phyloP scores from a whole-genome alignment of 2,113 vertebrate species.

The Anseranas semipalmata region DNA sequence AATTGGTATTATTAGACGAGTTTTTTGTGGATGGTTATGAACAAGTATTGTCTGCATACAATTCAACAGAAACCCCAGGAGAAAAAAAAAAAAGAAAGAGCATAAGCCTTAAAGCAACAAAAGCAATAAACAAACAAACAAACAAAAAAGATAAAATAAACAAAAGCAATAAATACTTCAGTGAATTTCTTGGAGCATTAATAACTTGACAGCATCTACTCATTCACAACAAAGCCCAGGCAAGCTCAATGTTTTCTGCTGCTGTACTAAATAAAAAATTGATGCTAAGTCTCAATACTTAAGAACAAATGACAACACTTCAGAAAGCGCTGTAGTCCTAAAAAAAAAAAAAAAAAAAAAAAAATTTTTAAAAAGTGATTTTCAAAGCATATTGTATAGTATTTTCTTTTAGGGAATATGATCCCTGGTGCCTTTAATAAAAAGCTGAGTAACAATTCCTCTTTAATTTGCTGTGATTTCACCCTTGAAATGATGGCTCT shows the following conservation, averaged over 20 bases:
- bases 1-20: neutral
- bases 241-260: constrained; percentile 26
- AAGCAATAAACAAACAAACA: too few species aligned
- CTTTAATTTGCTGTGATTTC: constrained; percentile 67
- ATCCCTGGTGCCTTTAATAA: constrained; percentile 60
- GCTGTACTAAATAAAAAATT: constrained; percentile 38
- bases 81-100: neutral
- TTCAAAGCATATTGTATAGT: constrained; percentile 35
- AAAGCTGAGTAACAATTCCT: constrained; percentile 42
- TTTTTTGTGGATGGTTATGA: neutral
- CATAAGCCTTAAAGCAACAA: constrained; percentile 24
- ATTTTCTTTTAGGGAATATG: constrained; percentile 43
- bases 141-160: too few species aligned
- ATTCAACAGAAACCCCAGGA: neutral
- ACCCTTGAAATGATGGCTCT: constrained; percentile 29
- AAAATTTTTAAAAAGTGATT: constrained; percentile 48
- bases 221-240: constrained; percentile 29
- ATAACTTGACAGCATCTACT: constrained; percentile 46
- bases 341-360: constrained; percentile 52
- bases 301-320: constrained; percentile 46
- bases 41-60: neutral
- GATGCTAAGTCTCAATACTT: neutral
- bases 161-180: constrained; percentile 28
- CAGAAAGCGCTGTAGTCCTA: neutral
- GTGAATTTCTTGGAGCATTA: constrained; percentile 45